phyloP scores from a whole-genome alignment of 2,113 vertebrate genomes.

The Irena cyanogastra region DNA sequence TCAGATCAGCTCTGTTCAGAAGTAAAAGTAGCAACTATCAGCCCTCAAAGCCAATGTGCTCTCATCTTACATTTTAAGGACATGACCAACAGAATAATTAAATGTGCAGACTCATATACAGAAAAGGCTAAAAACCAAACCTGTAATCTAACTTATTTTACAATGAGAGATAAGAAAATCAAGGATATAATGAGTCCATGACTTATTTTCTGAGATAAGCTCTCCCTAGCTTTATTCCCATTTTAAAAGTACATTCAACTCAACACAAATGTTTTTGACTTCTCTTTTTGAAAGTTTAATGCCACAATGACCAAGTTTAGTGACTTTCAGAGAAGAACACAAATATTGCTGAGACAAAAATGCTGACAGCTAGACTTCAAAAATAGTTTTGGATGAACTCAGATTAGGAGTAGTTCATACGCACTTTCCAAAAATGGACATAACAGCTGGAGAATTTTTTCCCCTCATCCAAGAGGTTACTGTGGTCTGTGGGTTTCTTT shows the following conservation, averaged over 20 bases:
- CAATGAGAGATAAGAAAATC: background rate
- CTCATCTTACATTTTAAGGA: background rate
- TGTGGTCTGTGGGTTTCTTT: constrained; percentile 66
- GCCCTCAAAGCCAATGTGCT: background rate
- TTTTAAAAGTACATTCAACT: background rate
- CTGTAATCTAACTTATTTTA: background rate
- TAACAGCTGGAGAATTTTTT: constrained; percentile 11
- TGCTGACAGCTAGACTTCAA: background rate
- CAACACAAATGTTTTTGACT: background rate
- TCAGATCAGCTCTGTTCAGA: background rate
- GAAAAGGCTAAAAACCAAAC: background rate
- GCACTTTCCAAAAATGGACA: constrained; percentile 18
- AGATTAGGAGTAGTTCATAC: background rate
- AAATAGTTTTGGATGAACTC: constrained; percentile 47
- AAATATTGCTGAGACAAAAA: constrained; percentile 7
- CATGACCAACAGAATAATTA: background rate
- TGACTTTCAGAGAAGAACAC: background rate
- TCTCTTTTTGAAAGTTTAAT: background rate
- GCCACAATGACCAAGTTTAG: background rate
- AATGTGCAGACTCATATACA: background rate
- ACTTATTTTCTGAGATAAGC: background rate
- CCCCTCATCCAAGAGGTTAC: constrained; percentile 26
- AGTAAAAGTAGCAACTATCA: background rate
- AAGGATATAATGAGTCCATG: background rate
- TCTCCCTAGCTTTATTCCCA: background rate